These are phyloP conservation scores for Drosophila multiciliata DNA, from an alignment of 2,888 invertebrate species.

Conservation along the genomic window DNA sequence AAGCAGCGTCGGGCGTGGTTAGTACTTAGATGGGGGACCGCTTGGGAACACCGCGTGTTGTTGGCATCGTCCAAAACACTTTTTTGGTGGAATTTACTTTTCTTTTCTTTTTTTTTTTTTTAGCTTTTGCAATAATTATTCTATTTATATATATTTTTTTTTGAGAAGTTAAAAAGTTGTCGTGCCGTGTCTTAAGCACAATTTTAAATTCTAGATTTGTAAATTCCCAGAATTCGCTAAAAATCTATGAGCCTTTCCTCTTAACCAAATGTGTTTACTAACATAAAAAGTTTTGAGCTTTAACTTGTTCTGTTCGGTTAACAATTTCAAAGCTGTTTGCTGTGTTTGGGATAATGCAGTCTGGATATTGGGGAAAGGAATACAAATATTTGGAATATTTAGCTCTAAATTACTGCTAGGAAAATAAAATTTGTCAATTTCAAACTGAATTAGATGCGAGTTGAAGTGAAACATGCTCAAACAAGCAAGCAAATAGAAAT, in stretches of 20 bases:
- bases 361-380: neutral
- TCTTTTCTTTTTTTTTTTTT: neutral
- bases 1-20: slow-evolving; percentile 45
- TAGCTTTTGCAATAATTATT: neutral
- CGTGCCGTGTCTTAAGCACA: no score
- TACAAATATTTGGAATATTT: neutral
- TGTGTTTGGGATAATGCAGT: slow-evolving; percentile 5
- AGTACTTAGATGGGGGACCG: slow-evolving; percentile 56
- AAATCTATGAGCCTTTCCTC: neutral
- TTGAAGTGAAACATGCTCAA: slow-evolving; percentile 15
- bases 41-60: slow-evolving; percentile 57
- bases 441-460: slow-evolving; percentile 54
- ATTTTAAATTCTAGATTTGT: neutral
- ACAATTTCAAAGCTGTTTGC: slow-evolving; percentile 8
- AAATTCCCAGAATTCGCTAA: neutral
- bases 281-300: neutral
- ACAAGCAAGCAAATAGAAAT: slow-evolving; percentile 4
- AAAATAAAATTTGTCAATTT: slow-evolving; percentile 9
- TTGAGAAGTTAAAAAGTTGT: neutral
- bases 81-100: neutral
- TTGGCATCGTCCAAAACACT: slow-evolving; percentile 32
- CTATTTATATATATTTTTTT: neutral
- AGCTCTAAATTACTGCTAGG: no score
- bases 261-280: neutral
- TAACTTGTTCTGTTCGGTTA: neutral